Evolutionary conservation across 53 echinoderm and acorn worm species (phyloP).

Genomic region (Temnopleurus reevesii): DNA sequence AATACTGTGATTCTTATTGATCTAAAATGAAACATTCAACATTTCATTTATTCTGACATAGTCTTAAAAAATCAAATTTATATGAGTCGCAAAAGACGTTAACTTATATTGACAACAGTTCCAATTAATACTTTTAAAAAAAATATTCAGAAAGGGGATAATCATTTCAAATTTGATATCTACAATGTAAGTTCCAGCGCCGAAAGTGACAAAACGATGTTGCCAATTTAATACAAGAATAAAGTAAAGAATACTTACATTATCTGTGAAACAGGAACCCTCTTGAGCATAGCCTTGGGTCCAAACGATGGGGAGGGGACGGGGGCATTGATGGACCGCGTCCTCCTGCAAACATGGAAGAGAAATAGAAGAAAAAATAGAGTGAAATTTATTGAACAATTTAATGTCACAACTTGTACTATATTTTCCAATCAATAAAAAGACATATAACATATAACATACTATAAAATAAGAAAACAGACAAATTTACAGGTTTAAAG

Average conservation of each 20-base stretch:
- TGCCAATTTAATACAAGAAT: not conserved
- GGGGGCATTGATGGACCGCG: slow-evolving; percentile 99
- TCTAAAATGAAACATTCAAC: no score
- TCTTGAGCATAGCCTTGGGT: slow-evolving; percentile 94
- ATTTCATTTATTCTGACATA: no score
- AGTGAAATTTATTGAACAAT: no score
- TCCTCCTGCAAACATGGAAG: slow-evolving; percentile 73
- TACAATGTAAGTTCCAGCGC: no score
- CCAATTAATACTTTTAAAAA: not conserved
- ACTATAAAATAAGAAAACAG: no score
- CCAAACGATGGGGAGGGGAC: slow-evolving; percentile 92
- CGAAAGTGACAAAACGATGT: not conserved
- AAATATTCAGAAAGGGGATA: not conserved
- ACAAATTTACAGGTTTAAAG: no score
- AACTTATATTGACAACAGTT: not conserved
- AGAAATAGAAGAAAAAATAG: not conserved
- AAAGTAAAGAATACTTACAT: slow-evolving; percentile 78
- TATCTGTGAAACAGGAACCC: slow-evolving; percentile 92
- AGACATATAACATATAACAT: no score
- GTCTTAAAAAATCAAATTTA: not conserved
- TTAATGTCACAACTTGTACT: no score
- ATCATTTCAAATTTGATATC: not conserved
- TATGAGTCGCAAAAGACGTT: not conserved
- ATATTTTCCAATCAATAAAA: no score
- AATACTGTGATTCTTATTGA: no score